Base-by-base conservation (phyloP, 2,797 vertebrate species). In the Columba guinea region DNA sequence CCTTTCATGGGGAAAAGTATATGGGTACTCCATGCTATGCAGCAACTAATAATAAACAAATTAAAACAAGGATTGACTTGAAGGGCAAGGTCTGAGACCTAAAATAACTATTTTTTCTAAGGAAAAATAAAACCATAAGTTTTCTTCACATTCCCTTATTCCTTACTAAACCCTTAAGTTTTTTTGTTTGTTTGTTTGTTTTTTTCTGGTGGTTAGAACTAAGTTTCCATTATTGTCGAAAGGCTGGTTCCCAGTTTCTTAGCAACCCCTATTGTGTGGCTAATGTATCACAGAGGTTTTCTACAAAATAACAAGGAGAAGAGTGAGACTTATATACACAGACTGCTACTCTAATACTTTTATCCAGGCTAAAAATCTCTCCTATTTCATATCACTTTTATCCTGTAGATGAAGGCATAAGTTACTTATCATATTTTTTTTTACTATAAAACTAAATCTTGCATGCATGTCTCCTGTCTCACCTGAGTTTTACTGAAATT, bases 111-210 rank as follows among this genome's bases (percentile, higher is more conserved):
- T n/a, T 62, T 85, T 74, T 70, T 73, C 39, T 39, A n/a, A 16
- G 2, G 2, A 39, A 26, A 77, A 80, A 56, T 3, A 16, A 28
- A n/a, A n/a, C 3, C 2, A 1, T 11, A 24, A 23, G 1, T 59
- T 93, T 76, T 73, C 32, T 82, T 84, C 88, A 41, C 7, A 4
- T 73, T 86, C 4, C 14, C 3, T 75, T 84, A 30, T 41, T 81
- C 11, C 46, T 89, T 79, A 58, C 8, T 58, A 68, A 91, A 79
- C 8, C 5, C 8, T 16, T 46, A 65, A 65, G 35, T 11, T 18
- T 85, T 77, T 20, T 65, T 89, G 77, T 69, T 41, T 37, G 37
- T 6, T 44, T 16, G 44, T 19, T 46, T 19, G 9, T 20, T 46
- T 46, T 46, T 89, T 80, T 69, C 16, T 46, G 11, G n/a, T 49